These are phyloP conservation scores for Pterocles gutturalis DNA, from an alignment of 2,113 vertebrate genomes.

Conservation along the genomic window DNA sequence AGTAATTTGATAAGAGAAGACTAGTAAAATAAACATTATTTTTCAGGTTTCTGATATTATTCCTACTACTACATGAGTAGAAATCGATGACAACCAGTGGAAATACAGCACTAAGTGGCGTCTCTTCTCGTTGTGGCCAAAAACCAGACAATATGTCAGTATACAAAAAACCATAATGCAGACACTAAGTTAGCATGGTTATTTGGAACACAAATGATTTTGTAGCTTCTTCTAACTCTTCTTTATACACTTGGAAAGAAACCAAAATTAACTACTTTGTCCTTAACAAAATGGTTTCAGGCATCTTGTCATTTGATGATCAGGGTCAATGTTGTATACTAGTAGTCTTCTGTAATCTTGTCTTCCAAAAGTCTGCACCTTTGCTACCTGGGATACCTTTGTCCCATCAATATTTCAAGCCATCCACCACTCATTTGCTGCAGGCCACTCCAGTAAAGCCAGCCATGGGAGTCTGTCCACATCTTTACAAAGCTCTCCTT, in stretches of 20 bases:
- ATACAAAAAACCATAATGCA: neutral
- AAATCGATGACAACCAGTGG: neutral
- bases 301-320: neutral
- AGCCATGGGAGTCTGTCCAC: neutral
- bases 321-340: fast-evolving
- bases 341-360: neutral
- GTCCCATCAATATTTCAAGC: neutral
- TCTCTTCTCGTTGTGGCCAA: neutral
- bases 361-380: neutral
- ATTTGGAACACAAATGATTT: neutral
- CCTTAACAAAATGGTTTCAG: neutral
- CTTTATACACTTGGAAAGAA: neutral
- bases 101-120: neutral
- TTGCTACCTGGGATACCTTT: neutral
- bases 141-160: neutral
- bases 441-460: neutral
- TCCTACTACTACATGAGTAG: neutral
- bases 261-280: fast-evolving
- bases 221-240: neutral
- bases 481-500: neutral
- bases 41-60: neutral
- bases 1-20: neutral
- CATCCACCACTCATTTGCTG: neutral
- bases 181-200: neutral
- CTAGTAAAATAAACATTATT: neutral